Evolutionary conservation across 2,888 invertebrate species (phyloP).

Genomic region (Timema cristinae): DNA sequence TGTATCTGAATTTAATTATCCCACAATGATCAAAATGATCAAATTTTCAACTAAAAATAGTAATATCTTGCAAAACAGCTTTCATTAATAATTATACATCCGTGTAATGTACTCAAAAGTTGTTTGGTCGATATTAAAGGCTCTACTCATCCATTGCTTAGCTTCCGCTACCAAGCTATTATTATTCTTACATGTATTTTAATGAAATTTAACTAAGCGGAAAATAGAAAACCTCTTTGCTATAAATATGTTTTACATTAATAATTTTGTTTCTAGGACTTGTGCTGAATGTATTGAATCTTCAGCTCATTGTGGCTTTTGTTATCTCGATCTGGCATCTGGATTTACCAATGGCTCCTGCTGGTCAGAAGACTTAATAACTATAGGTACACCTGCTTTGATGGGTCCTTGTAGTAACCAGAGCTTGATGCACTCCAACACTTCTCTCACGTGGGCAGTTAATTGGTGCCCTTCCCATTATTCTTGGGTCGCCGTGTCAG

Average conservation of each 20-base stretch:
- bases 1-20: too few species aligned
- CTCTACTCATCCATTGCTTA: too few species aligned
- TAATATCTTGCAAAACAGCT: too few species aligned
- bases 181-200: not conserved
- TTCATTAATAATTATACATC: too few species aligned
- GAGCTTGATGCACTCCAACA: not conserved
- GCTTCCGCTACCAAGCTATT: not conserved
- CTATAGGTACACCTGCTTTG: not conserved
- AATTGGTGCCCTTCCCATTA: constrained; percentile 46
- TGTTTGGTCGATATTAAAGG: too few species aligned
- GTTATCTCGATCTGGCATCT: constrained; percentile 35
- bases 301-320: constrained; percentile 47
- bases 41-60: too few species aligned
- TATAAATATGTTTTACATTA: not conserved
- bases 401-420: constrained; percentile 26
- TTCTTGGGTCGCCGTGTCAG: constrained; percentile 45
- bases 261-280: constrained; percentile 36
- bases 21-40: too few species aligned
- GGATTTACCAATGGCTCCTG: constrained; percentile 32
- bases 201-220: not conserved
- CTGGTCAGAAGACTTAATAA: constrained; percentile 18
- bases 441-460: constrained; percentile 41
- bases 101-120: too few species aligned
- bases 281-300: constrained; percentile 46
- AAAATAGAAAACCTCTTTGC: not conserved